Evolutionary conservation across 92 coral and sea anemone genomes (phyloP), one percentile per base, ranked within the genome.

Genomic region (Virgularia gustaviana): DNA sequence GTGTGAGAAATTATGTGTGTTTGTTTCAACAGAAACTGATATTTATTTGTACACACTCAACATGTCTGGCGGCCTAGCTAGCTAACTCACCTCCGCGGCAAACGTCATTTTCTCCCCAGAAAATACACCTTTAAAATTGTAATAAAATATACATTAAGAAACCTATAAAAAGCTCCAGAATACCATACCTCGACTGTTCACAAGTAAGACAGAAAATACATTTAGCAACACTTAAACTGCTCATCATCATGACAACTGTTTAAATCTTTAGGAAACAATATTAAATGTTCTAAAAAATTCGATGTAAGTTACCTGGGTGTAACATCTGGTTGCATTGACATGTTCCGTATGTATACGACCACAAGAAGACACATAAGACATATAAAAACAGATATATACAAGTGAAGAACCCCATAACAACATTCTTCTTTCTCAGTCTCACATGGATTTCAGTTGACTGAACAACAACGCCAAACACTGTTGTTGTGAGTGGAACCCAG

Each of bases 21-120:
- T 49, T 68, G 75, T 49, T 39, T 49, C 60, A 32, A 68, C 75
- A 68, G 75, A 68, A 49, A 49, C 49, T 42, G 49, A 19, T n/a
- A 33, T 25, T 52, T 49, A 47, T 68, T 37, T 68, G 60, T 49
- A 34, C 75, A 31, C 60, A 49, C 47, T 68, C 73, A 43, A 66
- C 37, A 66, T 66, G 28, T 51, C 41, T 68, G 41, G 24, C 75
- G 34, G 66, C 34, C 41, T 44, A 19, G 43, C 16, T 19, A 22
- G 28, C 61, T 30, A 49, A 68, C 75, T 68, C 31, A 68, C 75
- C 75, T 68, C 75, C 11, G 75, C 62, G 38, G 47, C 75, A 68
- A 68, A 68, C 61, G 75, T 68, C 75, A 68, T 68, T 68, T 61
- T 68, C 51, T 68, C 75, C 20, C 75, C 75, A 68, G 75, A 68